Evolutionary conservation across 53 echinoderm and acorn worm species (phyloP).

Genomic region (Antedon mediterranea): DNA sequence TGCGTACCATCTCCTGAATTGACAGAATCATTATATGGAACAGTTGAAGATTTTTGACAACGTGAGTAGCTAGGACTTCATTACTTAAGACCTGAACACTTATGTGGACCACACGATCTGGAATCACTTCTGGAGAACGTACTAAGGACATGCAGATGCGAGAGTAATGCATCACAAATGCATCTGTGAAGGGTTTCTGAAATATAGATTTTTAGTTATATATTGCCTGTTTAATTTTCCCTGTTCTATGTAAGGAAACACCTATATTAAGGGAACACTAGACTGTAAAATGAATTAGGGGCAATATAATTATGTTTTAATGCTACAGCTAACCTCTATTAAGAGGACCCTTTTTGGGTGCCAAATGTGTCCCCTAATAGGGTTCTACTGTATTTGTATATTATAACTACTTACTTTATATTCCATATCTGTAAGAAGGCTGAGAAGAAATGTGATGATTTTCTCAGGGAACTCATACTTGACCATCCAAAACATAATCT

Average conservation of each 20-base stretch:
- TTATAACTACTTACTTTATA: constrained; percentile 53
- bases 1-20: constrained; percentile 37
- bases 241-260: too few species aligned
- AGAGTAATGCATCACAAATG: constrained; percentile 76
- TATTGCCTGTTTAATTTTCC: too few species aligned
- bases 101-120: constrained; percentile 84
- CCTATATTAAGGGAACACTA: too few species aligned
- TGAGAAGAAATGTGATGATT: constrained; percentile 82
- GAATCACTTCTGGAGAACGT: constrained; percentile 33
- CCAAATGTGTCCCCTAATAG: too few species aligned
- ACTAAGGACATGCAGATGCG: constrained; percentile 79
- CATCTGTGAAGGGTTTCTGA: constrained; percentile 63
- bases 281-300: too few species aligned
- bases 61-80: constrained; percentile 59
- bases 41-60: constrained; percentile 50
- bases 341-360: too few species aligned
- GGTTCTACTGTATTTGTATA: too few species aligned
- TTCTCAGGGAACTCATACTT: constrained; percentile 69
- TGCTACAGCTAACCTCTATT: too few species aligned
- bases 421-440: constrained; percentile 69
- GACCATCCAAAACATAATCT: constrained; percentile 84
- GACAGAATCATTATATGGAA: constrained; percentile 60
- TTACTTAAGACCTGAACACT: constrained; percentile 95
- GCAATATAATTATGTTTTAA: too few species aligned
- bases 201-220: too few species aligned